Evolutionary conservation across 2,113 vertebrate genomes (phyloP).

Genomic region (Chascanopsetta lugubris): DNA sequence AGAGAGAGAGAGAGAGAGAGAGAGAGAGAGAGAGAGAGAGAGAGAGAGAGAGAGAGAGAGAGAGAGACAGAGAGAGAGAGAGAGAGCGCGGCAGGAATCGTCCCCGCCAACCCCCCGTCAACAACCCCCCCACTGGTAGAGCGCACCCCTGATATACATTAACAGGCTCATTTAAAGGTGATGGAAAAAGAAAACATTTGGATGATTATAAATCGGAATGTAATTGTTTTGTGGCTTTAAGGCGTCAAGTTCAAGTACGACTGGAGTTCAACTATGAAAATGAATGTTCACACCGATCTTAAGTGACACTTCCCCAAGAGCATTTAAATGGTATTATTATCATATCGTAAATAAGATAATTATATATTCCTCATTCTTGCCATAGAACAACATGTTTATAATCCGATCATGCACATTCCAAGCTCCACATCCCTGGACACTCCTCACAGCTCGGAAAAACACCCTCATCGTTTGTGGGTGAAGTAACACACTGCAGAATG

Average conservation of each 20-base stretch:
- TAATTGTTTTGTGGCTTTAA: too few relatives aligned
- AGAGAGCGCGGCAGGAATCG: too few relatives aligned
- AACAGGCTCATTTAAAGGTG: too few relatives aligned
- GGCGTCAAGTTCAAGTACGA: background rate
- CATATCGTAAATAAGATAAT: background rate
- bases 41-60: too few relatives aligned
- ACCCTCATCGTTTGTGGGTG: conserved; percentile 38
- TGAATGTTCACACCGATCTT: background rate
- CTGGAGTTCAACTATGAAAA: background rate
- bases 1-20: too few relatives aligned
- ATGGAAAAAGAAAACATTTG: too few relatives aligned
- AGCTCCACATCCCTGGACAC: conserved; percentile 11
- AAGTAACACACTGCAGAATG: conserved; percentile 37
- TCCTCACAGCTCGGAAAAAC: conserved; percentile 29
- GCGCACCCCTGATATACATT: too few relatives aligned
- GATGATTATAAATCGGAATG: too few relatives aligned
- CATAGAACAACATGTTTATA: background rate
- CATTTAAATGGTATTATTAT: background rate
- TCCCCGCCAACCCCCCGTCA: too few relatives aligned
- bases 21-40: too few relatives aligned
- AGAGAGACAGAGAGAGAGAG: too few relatives aligned
- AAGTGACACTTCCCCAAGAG: background rate
- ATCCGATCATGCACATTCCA: conserved; percentile 9
- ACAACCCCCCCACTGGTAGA: too few relatives aligned
- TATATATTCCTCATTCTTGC: background rate